phyloP scores from a whole-genome alignment of 2,113 vertebrate genomes.

The Chloropsis cyanopogon region DNA sequence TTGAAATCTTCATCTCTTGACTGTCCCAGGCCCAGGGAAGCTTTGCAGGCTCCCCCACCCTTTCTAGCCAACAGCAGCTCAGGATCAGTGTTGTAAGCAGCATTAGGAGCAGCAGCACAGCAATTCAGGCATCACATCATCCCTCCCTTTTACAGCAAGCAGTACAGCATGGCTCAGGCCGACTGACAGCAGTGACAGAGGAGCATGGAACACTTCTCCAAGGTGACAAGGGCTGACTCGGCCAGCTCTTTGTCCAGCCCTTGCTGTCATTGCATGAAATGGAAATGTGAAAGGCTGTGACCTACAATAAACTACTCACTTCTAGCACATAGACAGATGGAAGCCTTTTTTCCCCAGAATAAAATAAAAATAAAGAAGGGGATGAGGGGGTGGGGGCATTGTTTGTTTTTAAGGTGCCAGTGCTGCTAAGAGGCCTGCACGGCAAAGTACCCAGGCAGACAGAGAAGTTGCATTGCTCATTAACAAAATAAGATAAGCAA shows the following conservation, averaged over 20 bases:
- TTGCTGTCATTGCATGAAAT: not conserved
- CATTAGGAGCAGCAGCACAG: not conserved
- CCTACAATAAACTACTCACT: not conserved
- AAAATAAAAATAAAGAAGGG: not conserved
- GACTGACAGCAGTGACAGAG: not conserved
- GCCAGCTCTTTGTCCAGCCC: not conserved
- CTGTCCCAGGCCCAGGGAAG: not conserved
- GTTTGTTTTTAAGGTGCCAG: not conserved
- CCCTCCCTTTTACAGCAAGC: not conserved
- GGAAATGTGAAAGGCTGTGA: not conserved
- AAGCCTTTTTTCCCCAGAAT: not conserved
- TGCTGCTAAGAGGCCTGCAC: not conserved
- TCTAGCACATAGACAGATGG: not conserved
- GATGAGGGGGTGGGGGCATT: not conserved
- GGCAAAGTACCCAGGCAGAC: not conserved
- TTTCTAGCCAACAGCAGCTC: not conserved
- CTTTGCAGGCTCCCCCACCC: not conserved
- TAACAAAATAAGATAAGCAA: not conserved
- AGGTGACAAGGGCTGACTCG: not conserved
- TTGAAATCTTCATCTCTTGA: not conserved
- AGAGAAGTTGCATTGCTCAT: not conserved
- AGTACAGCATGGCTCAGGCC: not conserved
- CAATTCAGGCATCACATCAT: not conserved
- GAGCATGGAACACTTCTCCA: not conserved
- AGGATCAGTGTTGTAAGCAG: not conserved